These are phyloP conservation scores for Triplophysa rosa DNA, from an alignment of 2,113 vertebrate genomes.

Conservation along the genomic window DNA sequence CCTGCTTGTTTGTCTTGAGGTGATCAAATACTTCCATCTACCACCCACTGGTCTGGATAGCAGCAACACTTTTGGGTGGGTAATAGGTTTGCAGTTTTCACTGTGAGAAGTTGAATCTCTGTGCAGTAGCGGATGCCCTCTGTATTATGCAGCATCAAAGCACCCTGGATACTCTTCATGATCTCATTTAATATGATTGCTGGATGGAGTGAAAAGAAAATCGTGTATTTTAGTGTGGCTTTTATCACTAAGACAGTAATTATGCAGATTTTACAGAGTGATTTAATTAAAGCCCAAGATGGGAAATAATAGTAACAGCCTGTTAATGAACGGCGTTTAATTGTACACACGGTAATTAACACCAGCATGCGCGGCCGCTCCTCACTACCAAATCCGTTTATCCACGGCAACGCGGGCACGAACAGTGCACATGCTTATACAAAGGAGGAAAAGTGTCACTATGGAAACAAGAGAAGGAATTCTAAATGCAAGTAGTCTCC, in stretches of 20 bases:
- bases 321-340: conserved; percentile 51
- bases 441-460: conserved; percentile 80
- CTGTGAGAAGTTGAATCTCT: conserved; percentile 34
- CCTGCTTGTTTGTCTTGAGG: conserved; percentile 38
- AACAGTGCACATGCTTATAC: conserved; percentile 43
- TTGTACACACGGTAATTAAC: conserved; percentile 49
- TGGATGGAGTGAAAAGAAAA: conserved; percentile 9
- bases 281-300: conserved; percentile 51
- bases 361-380: not conserved
- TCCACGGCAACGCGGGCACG: conserved; percentile 2
- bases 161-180: not conserved
- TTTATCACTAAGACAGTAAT: conserved; percentile 40
- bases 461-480: conserved; percentile 81
- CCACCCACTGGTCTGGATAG: conserved; percentile 48
- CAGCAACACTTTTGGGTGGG: conserved; percentile 44
- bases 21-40: conserved; percentile 46
- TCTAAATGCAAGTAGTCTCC: conserved; percentile 79
- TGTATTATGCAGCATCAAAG: conserved; percentile 6
- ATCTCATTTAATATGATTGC: conserved; percentile 25
- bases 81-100: conserved; percentile 41
- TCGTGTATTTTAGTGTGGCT: conserved; percentile 26
- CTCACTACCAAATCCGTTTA: not conserved
- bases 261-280: conserved; percentile 44
- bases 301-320: conserved; percentile 45
- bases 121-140: conserved; percentile 25